Base-by-base conservation (phyloP, 2,888 invertebrate genomes). In the Phortica magna region DNA sequence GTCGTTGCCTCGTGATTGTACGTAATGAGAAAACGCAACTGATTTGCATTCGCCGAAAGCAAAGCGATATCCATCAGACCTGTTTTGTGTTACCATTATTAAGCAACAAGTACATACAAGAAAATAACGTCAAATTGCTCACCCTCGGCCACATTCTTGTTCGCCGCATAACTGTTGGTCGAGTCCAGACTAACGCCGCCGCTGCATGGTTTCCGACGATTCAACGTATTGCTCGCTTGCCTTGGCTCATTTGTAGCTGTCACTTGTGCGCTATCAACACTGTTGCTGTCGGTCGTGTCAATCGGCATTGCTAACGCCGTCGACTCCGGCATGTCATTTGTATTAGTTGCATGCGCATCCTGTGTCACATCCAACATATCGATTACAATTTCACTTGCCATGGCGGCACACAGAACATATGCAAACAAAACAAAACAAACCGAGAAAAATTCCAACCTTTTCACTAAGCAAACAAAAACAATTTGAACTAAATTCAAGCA, bases 31-130 rank as follows among this genome's bases (percentile, higher is more conserved):
- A 94, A 95, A 72, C 95, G 93, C 73, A 95, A 90, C 83, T 95
- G 95, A 89, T 95, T 95, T 0, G 95, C 95, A 89, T 95, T 95
- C 0, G 95, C 95, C 4, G 95, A 95, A 68, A 95, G 93, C 57
- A 95, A 89, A 0, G 95, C 95, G 57, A 95, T 94, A 83, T 95
- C 95, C 94, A 95, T 94, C 93, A 95, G 94, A 41, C 95, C 95
- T 91, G 2, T 2, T 57, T 14, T 48, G 17, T 2, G 2, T 22
- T 7, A 1, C n/a, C 48, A 5, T 48, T 9, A 12, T 48, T 48
- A 31, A 1, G 48, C 10, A 48, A 12, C 48, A 14, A 48, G 22
- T 10, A 1, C 14, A 74, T 7, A n/a, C n/a, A n/a, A n/a, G n/a
- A n/a, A n/a, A n/a, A 71, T 12, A 0, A 22, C 19, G n/a, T 53